Percentiles rank a stretch among this genome's conserved stretches.
phyloP scores from a whole-genome alignment of 1,140 invertebrate genomes.

The Brachionus calyciflorus region DNA sequence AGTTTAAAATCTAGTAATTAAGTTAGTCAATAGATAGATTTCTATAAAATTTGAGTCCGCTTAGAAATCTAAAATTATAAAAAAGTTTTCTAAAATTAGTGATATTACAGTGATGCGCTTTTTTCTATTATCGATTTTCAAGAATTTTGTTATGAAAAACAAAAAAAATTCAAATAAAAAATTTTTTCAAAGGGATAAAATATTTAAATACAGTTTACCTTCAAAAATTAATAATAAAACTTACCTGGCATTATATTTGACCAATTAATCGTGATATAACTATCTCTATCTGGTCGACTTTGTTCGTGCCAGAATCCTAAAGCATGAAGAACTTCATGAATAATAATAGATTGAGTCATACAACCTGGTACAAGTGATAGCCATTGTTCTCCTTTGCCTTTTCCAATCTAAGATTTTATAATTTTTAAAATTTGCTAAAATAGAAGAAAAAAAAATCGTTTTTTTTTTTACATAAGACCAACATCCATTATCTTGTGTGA shows the following conservation, averaged over 20 bases:
- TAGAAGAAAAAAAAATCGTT: background rate
- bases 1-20: too few species aligned
- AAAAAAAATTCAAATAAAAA: too few species aligned
- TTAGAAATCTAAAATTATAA: too few species aligned
- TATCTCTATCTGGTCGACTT: conserved; percentile 57
- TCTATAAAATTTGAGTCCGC: too few species aligned
- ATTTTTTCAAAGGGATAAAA: too few species aligned
- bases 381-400: background rate
- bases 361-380: conserved; percentile 15
- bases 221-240: conserved; percentile 1
- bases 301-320: conserved; percentile 66
- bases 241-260: conserved; percentile 55
- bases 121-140: too few species aligned
- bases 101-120: too few species aligned
- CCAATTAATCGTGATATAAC: conserved; percentile 54
- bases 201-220: too few species aligned
- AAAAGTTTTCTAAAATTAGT: too few species aligned
- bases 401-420: conserved; percentile 19
- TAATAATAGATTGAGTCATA: conserved; percentile 75
- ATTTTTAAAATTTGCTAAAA: too few species aligned
- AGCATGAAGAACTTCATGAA: conserved; percentile 96
- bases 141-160: too few species aligned
- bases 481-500: conserved; percentile 3
- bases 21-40: too few species aligned
- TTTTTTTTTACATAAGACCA: conserved; percentile 19